These are phyloP conservation scores for Andrena chrysosceles DNA, from an alignment of 2,888 invertebrate species.

Conservation along the genomic window DNA sequence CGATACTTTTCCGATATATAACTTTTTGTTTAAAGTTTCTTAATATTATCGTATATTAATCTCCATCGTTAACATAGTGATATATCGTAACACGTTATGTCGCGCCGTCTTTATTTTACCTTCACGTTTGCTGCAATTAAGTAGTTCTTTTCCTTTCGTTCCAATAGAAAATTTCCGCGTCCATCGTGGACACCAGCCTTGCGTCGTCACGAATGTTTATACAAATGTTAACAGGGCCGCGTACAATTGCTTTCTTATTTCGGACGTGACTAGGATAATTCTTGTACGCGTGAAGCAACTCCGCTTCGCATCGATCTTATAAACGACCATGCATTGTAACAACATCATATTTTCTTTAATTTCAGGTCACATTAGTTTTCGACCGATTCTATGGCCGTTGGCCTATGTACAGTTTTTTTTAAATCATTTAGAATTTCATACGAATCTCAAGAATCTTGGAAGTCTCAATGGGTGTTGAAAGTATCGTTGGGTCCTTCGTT, in stretches of 20 bases:
- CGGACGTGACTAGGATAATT: constrained; percentile 30
- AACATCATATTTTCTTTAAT: constrained; percentile 47
- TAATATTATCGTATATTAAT: constrained; percentile 52
- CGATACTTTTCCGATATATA: constrained; percentile 29
- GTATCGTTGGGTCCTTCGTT: too few relatives aligned
- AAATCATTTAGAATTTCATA: too few relatives aligned
- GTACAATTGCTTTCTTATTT: constrained; percentile 26
- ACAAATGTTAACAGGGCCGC: constrained; percentile 41
- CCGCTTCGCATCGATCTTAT: constrained; percentile 13
- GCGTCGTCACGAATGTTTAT: constrained; percentile 29
- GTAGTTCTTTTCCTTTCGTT: neutral
- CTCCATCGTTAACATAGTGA: constrained; percentile 39
- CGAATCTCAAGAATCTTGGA: too few relatives aligned
- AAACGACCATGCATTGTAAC: constrained; percentile 24
- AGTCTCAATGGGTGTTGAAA: too few relatives aligned
- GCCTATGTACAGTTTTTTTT: constrained; percentile 51
- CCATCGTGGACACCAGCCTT: constrained; percentile 4
- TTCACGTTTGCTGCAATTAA: constrained; percentile 18
- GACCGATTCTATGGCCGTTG: constrained; percentile 56
- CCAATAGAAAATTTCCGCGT: constrained; percentile 47
- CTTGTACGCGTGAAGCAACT: constrained; percentile 28
- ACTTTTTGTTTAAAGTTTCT: constrained; percentile 23
- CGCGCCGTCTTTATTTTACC: constrained; percentile 6
- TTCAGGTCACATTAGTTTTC: constrained; percentile 69
- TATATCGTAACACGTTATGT: constrained; percentile 34